A percentile compares a stretch with the other conserved stretches of the same genome.
phyloP scores from a whole-genome alignment of 1,140 invertebrate species.

The Cecropterus lyciades region DNA sequence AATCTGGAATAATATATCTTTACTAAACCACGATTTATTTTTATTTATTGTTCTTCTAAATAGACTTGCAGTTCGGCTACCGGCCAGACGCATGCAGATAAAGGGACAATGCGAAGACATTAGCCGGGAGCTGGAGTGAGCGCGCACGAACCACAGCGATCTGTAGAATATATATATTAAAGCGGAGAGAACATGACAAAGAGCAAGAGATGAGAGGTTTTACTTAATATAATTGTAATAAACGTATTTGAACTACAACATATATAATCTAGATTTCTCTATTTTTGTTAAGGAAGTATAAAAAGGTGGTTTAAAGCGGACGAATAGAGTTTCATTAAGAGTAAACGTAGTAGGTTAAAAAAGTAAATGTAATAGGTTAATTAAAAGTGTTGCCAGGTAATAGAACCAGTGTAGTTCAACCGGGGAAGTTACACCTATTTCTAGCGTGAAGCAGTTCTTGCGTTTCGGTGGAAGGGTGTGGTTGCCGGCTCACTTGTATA shows the following conservation, averaged over 20 bases:
- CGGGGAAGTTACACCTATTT: too few species aligned
- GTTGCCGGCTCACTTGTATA: too few species aligned
- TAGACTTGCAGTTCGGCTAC: conserved; percentile 50
- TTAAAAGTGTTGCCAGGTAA: too few species aligned
- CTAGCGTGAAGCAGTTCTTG: too few species aligned
- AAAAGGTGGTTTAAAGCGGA: too few species aligned
- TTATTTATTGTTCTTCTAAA: not conserved
- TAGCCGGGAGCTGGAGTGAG: conserved; percentile 42
- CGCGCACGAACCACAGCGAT: conserved; percentile 41
- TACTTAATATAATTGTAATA: conserved; percentile 6
- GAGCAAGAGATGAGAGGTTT: conserved; percentile 50
- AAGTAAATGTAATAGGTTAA: too few species aligned
- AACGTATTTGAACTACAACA: not conserved
- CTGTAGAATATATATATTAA: conserved; percentile 44
- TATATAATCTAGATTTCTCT: not conserved
- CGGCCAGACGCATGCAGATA: conserved; percentile 62
- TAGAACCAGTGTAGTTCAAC: too few species aligned
- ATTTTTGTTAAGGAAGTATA: not conserved
- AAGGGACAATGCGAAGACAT: conserved; percentile 57
- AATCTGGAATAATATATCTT: too few species aligned
- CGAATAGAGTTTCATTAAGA: too few species aligned
- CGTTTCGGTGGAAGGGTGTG: too few species aligned
- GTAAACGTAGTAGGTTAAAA: too few species aligned
- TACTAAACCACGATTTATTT: too few species aligned
- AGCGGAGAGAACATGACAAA: conserved; percentile 48